A percentile compares a stretch with the other conserved stretches of the same genome.
Evolutionary conservation across 2,888 invertebrate genomes (phyloP).

Genomic region (Apamea monoglypha): DNA sequence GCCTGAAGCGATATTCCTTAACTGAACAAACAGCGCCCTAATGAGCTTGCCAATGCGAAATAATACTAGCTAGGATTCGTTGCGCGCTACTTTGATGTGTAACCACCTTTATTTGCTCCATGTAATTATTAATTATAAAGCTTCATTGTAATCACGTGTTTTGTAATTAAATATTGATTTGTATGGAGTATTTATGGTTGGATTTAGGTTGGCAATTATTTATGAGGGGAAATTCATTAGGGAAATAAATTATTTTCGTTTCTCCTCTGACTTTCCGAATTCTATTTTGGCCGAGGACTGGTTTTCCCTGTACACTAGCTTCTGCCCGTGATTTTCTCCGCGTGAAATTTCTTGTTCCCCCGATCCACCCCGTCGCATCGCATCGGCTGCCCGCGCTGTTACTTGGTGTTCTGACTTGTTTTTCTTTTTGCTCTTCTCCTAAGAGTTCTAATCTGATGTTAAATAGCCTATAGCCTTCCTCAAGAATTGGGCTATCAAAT

Average conservation of each 20-base stretch:
- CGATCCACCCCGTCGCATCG: background rate
- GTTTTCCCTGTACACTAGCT: background rate
- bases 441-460: background rate
- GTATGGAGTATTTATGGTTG: constrained; percentile 1
- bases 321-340: background rate
- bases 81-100: constrained; percentile 59
- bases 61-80: constrained; percentile 66
- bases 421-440: background rate
- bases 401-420: no score
- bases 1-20: constrained; percentile 75
- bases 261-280: background rate
- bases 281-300: background rate
- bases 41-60: constrained; percentile 75
- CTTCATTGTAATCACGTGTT: constrained; percentile 39
- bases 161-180: constrained; percentile 52
- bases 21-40: constrained; percentile 75
- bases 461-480: background rate
- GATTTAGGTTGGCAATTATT: constrained; percentile 15
- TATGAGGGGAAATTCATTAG: background rate
- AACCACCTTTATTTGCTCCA: constrained; percentile 53
- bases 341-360: no score
- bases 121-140: constrained; percentile 50
- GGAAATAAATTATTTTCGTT: background rate
- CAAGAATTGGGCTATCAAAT: background rate
- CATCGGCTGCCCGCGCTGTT: no score